phyloP scores from a whole-genome alignment of 23 tunicate species.

The Trididemnum clinides region DNA sequence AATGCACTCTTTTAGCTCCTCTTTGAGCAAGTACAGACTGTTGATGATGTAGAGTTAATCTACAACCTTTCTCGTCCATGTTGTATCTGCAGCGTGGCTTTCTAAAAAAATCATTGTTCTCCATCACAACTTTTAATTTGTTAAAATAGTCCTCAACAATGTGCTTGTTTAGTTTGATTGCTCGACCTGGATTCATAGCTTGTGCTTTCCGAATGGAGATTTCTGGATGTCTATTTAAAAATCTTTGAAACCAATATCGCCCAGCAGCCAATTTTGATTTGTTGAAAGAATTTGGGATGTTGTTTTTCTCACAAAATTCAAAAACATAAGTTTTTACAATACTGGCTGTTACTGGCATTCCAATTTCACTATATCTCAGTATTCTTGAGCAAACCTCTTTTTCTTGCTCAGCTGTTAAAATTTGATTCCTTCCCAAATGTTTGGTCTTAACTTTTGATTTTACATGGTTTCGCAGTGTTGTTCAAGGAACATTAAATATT shows the following conservation, averaged over 20 bases:
- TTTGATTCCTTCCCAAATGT: slow-evolving; percentile 23
- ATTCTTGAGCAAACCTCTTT: neutral
- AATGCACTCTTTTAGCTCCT: slow-evolving; percentile 11
- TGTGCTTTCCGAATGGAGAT: slow-evolving; percentile 24
- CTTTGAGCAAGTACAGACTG: slow-evolving; percentile 2
- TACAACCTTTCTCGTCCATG: slow-evolving; percentile 38
- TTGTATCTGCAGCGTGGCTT: slow-evolving; percentile 2
- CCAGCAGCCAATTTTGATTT: slow-evolving; percentile 1
- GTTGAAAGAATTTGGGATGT: slow-evolving; percentile 17
- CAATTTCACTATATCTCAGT: slow-evolving; percentile 14
- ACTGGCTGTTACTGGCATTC: slow-evolving; percentile 1
- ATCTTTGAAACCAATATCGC: neutral
- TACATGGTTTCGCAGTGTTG: slow-evolving; percentile 37
- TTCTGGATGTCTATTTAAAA: slow-evolving; percentile 11
- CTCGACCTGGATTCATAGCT: slow-evolving; percentile 32
- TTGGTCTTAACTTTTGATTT: neutral
- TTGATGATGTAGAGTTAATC: slow-evolving; percentile 28
- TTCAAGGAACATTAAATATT: slow-evolving; percentile 21
- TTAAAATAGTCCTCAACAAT: slow-evolving; percentile 30
- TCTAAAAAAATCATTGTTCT: neutral
- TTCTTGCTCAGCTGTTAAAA: slow-evolving; percentile 26
- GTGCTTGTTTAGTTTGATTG: neutral
- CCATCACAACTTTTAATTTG: slow-evolving; percentile 11
- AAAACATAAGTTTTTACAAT: slow-evolving; percentile 33
- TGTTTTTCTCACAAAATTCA: slow-evolving; percentile 10